phyloP scores from a whole-genome alignment of 2,888 invertebrate genomes.

The Mermis nigrescens region DNA sequence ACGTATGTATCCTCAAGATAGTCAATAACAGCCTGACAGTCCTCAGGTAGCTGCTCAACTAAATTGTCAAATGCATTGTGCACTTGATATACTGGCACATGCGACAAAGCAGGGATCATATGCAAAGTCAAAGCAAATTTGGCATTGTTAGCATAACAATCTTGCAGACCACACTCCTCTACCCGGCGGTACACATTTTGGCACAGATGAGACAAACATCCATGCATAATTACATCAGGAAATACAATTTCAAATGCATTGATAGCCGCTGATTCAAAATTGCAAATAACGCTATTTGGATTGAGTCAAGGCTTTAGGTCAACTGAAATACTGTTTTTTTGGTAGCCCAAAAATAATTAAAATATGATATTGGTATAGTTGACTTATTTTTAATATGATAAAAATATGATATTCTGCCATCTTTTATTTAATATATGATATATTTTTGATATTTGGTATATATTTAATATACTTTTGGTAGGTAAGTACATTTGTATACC shows the following conservation, averaged over 20 bases:
- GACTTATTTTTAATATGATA: too few species aligned
- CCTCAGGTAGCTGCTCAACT: background rate
- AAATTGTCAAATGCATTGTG: background rate
- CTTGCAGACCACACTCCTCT: background rate
- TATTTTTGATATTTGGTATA: too few species aligned
- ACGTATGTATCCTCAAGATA: background rate
- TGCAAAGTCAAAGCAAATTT: background rate
- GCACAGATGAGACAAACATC: background rate
- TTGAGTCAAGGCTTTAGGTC: background rate
- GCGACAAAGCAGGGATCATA: background rate
- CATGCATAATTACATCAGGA: background rate
- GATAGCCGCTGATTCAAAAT: background rate
- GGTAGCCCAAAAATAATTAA: too few species aligned
- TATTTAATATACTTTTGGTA: too few species aligned
- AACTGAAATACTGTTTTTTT: too few species aligned
- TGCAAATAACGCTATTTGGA: background rate
- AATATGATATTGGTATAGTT: too few species aligned
- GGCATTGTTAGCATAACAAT: background rate
- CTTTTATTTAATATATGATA: too few species aligned
- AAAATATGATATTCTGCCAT: too few species aligned
- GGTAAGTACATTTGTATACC: too few species aligned
- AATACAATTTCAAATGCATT: background rate
- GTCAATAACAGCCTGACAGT: background rate
- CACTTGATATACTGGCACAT: background rate
- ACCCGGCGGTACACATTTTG: background rate